Conservation (phyloP, 1,140 invertebrate genomes). For the Meteorus sp. region DNA sequence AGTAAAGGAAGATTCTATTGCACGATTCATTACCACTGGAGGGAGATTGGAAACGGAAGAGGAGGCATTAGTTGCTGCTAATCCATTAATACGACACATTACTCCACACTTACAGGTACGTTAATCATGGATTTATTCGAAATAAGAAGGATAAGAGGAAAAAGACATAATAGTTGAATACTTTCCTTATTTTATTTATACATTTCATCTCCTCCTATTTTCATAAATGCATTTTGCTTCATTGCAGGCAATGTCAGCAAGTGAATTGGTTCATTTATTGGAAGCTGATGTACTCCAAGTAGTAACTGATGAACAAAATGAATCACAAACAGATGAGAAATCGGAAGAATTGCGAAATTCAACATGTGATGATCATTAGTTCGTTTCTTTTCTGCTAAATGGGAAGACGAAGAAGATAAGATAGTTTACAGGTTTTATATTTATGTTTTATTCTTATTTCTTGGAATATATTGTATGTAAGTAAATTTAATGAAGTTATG, state of each 20-base stretch:
- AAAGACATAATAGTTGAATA: too few relatives aligned
- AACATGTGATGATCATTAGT: neutral
- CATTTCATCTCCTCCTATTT: too few relatives aligned
- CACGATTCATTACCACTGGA: conserved; percentile 51
- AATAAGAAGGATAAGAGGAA: neutral
- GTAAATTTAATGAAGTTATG: too few relatives aligned
- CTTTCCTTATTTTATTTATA: too few relatives aligned
- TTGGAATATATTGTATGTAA: too few relatives aligned
- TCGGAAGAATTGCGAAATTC: neutral
- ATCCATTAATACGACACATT: conserved; percentile 56
- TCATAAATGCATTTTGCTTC: too few relatives aligned
- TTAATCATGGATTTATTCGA: neutral
- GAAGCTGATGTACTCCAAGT: conserved; percentile 57
- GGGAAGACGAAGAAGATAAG: too few relatives aligned
- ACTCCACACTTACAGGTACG: conserved; percentile 54
- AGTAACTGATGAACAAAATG: conserved; percentile 32
- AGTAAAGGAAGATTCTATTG: conserved; percentile 54
- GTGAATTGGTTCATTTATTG: conserved; percentile 60
- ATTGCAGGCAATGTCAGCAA: conserved; percentile 55
- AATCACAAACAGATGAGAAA: neutral
- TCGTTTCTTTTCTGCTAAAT: too few relatives aligned
- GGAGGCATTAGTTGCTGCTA: conserved; percentile 46
- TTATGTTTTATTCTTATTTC: too few relatives aligned
- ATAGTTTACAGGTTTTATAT: too few relatives aligned
- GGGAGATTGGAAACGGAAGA: conserved; percentile 45